Evolutionary conservation across 2,797 vertebrate genomes (phyloP).

Genomic region (Liasis olivaceus): DNA sequence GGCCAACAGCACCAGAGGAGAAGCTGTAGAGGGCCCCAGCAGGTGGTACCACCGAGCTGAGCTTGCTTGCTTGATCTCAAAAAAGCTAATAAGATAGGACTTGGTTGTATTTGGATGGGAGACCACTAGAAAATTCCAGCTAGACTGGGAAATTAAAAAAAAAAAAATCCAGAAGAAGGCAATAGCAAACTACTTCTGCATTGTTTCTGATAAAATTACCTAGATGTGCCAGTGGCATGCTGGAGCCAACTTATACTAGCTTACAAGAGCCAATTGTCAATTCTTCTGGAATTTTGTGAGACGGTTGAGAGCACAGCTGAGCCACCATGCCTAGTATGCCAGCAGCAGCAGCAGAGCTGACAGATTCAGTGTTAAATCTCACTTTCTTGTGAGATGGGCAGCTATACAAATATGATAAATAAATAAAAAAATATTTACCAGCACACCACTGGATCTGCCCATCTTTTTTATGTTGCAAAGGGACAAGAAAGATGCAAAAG

Average conservation of each 20-base stretch:
- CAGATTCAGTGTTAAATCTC: neutral
- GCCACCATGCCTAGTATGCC: neutral
- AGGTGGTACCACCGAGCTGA: neutral
- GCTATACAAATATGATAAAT: too few relatives aligned
- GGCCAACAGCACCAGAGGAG: neutral
- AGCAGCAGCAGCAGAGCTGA: neutral
- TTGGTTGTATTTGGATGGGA: neutral
- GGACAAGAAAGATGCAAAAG: neutral
- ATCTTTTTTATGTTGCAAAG: neutral
- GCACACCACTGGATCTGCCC: neutral
- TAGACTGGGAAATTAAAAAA: neutral
- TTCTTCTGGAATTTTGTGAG: neutral
- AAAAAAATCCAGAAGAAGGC: neutral
- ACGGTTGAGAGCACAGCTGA: neutral
- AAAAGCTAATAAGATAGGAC: neutral
- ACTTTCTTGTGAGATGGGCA: too few relatives aligned
- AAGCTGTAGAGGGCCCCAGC: neutral
- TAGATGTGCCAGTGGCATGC: neutral
- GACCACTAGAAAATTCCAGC: neutral
- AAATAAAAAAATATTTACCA: neutral
- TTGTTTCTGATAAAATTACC: neutral
- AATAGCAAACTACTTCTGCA: neutral
- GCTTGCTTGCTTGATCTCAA: neutral
- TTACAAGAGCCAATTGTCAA: neutral
- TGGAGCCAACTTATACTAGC: neutral